Evolutionary conservation across 2,888 invertebrate species (phyloP), one percentile per base, ranked within the genome.

Genomic region (Acanthosepion lycidas): DNA sequence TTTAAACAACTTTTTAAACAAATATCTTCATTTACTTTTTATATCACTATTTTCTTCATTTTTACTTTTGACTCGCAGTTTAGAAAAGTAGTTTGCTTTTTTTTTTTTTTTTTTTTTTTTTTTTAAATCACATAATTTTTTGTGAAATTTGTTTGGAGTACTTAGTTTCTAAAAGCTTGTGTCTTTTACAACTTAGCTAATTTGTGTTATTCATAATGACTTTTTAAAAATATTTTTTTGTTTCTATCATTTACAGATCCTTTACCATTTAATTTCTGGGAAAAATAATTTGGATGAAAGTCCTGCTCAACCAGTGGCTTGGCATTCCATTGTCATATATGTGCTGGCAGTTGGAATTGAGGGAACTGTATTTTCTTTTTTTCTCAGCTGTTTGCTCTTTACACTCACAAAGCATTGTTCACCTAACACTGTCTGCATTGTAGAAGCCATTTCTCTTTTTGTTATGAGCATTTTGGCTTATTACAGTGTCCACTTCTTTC

Each of bases 341-440:
- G n/a, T 93, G 8, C 28, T 93, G n/a, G 93, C 93, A 15, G 93
- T 93, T 51, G 93, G 93, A 28, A 53, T 93, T 93, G 93, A 93
- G 53, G 93, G 93, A 93, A 93, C 93, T n/a, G 26, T 53, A 53
- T 53, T 53, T 49, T 33, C 51, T 93, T 53, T 51, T 93, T 26
- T 51, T 53, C 93, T 93, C 33, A 93, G 93, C 93, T 93, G 53
- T 6, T 51, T 93, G 0, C 78, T 78, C 78, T 78, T 78, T 23
- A 78, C 78, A 12, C 78, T 78, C 78, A 78, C 78, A 9, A 78
- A 78, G 20, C n/a, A 78, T 78, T 78, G n/a, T 78, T 78, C 78
- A 53, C 51, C 51, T 51, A 28, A 49, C 18, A 51, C 28, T 49
- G 53, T 93, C 53, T 93, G 53, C 49, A 53, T 93, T 26, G 28